These are phyloP conservation scores for Pachliopta kotzebuea DNA, from an alignment of 2,888 invertebrate genomes.

Conservation along the genomic window DNA sequence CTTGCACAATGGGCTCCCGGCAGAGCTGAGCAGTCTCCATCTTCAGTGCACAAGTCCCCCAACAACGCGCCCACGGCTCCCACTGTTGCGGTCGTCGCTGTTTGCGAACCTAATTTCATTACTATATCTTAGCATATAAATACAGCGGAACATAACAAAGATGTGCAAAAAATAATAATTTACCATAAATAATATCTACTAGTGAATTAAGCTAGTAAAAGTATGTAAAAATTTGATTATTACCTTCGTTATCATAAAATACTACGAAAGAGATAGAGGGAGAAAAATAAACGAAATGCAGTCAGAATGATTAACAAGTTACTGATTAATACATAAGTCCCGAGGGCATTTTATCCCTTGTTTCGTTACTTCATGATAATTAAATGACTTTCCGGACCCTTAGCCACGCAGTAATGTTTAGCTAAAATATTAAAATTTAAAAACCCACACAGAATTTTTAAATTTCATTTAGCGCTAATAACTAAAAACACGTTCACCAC, in stretches of 20 bases:
- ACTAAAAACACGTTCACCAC: not conserved
- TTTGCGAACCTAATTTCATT: constrained; percentile 49
- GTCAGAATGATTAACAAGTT: constrained; percentile 8
- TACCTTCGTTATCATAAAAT: no score
- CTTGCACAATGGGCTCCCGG: constrained; percentile 86
- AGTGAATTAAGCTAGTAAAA: no score
- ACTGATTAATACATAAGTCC: constrained; percentile 7
- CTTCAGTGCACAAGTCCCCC: constrained; percentile 88
- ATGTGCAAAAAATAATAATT: not conserved
- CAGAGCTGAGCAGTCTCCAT: constrained; percentile 79
- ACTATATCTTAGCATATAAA: constrained; percentile 22
- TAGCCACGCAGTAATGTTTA: not conserved
- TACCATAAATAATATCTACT: no score
- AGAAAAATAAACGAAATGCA: not conserved
- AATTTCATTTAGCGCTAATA: not conserved
- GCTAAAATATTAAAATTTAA: constrained; percentile 1
- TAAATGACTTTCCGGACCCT: constrained; percentile 8
- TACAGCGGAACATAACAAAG: not conserved
- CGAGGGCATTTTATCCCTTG: constrained; percentile 5
- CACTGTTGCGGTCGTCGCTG: constrained; percentile 74
- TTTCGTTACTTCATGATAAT: constrained; percentile 15
- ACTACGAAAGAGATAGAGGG: not conserved
- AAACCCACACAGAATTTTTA: constrained; percentile 1
- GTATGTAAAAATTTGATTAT: no score
- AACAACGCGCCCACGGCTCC: constrained; percentile 82